Evolutionary conservation across 1,140 invertebrate genomes (phyloP).

Genomic region (Paraescarpia echinospica): DNA sequence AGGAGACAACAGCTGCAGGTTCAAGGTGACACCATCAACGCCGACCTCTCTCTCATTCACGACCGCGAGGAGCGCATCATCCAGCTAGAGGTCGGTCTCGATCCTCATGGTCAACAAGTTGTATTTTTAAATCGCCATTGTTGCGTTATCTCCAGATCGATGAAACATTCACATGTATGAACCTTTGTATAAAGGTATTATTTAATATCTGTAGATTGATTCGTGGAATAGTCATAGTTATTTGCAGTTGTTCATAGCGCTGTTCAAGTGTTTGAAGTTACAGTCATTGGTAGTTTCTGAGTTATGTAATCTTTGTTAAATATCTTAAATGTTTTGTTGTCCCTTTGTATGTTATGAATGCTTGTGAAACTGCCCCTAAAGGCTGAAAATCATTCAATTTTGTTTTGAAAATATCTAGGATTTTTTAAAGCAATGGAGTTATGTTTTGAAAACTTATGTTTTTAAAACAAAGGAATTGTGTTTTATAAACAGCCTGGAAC

Average conservation of each 20-base stretch:
- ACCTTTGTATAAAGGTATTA: not conserved
- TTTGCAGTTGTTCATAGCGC: not conserved
- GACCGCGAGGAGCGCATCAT: conserved; percentile 16
- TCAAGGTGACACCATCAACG: conserved; percentile 3
- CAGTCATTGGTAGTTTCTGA: too few relatives aligned
- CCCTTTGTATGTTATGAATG: not conserved
- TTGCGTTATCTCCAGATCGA: not conserved
- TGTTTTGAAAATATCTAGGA: not conserved
- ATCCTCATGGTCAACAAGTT: not conserved
- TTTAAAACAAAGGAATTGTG: not conserved
- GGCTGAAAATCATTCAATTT: not conserved
- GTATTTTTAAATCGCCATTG: not conserved
- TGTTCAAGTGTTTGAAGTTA: not conserved
- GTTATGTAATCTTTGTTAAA: not conserved
- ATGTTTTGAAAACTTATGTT: not conserved
- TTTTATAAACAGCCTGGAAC: too few relatives aligned
- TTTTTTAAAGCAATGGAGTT: not conserved
- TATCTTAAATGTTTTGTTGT: not conserved
- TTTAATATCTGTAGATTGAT: not conserved
- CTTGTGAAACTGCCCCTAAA: not conserved
- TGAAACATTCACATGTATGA: too few relatives aligned
- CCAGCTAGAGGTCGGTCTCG: conserved; percentile 19
- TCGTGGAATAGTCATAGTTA: not conserved
- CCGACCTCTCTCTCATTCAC: conserved; percentile 10
- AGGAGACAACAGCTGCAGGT: conserved; percentile 6